Base-by-base conservation (phyloP, 1,140 invertebrate species). In the Diorhabda elongata region DNA sequence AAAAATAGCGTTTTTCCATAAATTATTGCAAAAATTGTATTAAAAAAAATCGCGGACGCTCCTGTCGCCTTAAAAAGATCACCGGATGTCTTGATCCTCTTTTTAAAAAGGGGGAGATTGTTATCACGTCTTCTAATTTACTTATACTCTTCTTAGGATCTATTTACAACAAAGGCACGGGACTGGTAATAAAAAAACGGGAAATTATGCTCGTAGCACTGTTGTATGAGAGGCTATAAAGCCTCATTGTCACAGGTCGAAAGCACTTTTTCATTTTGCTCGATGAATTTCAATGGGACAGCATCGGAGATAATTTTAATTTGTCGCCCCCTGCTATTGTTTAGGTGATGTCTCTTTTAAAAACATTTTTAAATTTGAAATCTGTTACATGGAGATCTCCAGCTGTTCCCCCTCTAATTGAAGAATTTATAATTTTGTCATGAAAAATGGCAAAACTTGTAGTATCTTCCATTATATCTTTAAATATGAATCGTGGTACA, bases 81-180 rank as follows among this genome's bases (percentile, higher is more conserved):
- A 45, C 43, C 45, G 61, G 61, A 63, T 63, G 61, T 63, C 61
- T 63, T n/a, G 42, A 63, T 63, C n/a, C 61, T 45, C 61, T 44
- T 26, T 63, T 52, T 52, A 74, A 76, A 77, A 76, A 84, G 83
- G 85, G 85, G 85, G 84, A 86, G 85, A 87, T 87, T 85, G 84
- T 83, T 86, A 86, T 87, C 85, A 83, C 85, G 82, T 84, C 84
- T 85, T 86, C 85, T 86, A 86, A 87, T 87, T 86, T 87, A 86
- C 85, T 87, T 86, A 86, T 86, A 84, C 84, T 84, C 82, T 84
- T 83, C 84, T 86, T 84, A 84, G 85, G 84, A 86, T 85, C 85
- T 86, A 85, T 86, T 86, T 86, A 86, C 84, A 78, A 78, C 77
- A 80, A 78, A 75, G 70, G 76, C 69, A 75, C 73, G 44, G 61